Percentiles rank a stretch among this genome's conserved stretches.
Evolutionary conservation across 30 jellyfish, hydroid and myxozoan species (phyloP).

Genomic region (Sanderia malayensis): DNA sequence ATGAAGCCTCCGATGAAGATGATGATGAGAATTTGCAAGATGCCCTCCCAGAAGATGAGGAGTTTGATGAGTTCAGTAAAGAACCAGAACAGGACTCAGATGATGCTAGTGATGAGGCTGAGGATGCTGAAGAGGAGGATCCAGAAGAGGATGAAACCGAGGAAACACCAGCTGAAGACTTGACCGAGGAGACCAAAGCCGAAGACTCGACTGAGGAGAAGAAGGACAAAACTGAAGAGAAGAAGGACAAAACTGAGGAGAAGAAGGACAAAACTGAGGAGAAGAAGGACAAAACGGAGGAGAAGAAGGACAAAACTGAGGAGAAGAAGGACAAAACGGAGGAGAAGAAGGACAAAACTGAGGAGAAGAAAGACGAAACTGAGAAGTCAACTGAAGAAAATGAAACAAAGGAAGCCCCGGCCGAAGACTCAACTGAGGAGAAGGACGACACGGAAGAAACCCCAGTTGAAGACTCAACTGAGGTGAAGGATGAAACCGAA

Average conservation of each 20-base stretch:
- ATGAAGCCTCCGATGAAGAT: constrained; percentile 25
- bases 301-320: too few relatives aligned
- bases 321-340: too few relatives aligned
- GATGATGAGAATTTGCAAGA: constrained; percentile 46
- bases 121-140: constrained; percentile 31
- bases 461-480: constrained; percentile 6
- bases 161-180: constrained; percentile 29
- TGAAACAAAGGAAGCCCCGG: too few relatives aligned
- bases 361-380: too few relatives aligned
- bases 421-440: constrained; percentile 13
- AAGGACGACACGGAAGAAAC: not conserved
- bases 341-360: constrained; percentile 19
- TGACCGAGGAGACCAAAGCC: constrained; percentile 32
- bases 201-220: constrained; percentile 17
- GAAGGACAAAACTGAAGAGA: too few relatives aligned
- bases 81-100: constrained; percentile 47
- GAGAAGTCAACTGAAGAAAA: too few relatives aligned
- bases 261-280: too few relatives aligned
- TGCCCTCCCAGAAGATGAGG: constrained; percentile 67
- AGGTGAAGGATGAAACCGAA: too few relatives aligned
- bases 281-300: too few relatives aligned
- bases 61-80: constrained; percentile 40
- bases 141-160: constrained; percentile 35
- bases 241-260: too few relatives aligned
- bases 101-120: constrained; percentile 32